phyloP scores from a whole-genome alignment of 2,113 vertebrate species.

The Sphaerodactylus townsendi region DNA sequence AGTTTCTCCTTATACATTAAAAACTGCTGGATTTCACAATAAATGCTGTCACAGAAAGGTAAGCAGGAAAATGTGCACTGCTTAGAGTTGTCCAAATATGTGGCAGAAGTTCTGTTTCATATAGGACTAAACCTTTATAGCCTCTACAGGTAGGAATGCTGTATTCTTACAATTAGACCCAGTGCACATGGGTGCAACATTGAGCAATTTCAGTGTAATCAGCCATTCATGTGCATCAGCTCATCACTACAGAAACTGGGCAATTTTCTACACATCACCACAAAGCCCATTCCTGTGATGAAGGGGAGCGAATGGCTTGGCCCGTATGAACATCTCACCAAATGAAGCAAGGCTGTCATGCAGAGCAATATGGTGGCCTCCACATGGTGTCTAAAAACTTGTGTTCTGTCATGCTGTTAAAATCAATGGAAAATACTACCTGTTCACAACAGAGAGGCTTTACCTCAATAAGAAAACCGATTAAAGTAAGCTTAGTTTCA shows the following conservation, averaged over 20 bases:
- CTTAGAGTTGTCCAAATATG: background rate
- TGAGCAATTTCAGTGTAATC: background rate
- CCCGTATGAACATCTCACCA: background rate
- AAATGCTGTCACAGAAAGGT: background rate
- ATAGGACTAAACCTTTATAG: background rate
- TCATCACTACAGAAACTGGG: background rate
- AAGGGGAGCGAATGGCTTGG: background rate
- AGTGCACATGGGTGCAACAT: background rate
- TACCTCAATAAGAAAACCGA: constrained; percentile 49
- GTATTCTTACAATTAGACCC: background rate
- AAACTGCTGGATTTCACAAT: background rate
- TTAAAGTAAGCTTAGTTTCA: constrained; percentile 68
- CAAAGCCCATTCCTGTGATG: background rate
- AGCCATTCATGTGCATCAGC: background rate
- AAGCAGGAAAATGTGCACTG: rapidly evolving
- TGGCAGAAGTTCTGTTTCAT: background rate
- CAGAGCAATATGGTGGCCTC: background rate
- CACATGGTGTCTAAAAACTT: background rate
- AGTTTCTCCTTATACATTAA: background rate
- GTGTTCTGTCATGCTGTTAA: background rate
- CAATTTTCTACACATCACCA: background rate
- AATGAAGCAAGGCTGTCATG: background rate
- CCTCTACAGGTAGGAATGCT: background rate
- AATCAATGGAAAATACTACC: background rate
- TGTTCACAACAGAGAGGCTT: constrained; percentile 35